Evolutionary conservation across 2,888 invertebrate genomes (phyloP), one percentile per base, ranked within the genome.

Genomic region (Drosophila parthenogenetica): DNA sequence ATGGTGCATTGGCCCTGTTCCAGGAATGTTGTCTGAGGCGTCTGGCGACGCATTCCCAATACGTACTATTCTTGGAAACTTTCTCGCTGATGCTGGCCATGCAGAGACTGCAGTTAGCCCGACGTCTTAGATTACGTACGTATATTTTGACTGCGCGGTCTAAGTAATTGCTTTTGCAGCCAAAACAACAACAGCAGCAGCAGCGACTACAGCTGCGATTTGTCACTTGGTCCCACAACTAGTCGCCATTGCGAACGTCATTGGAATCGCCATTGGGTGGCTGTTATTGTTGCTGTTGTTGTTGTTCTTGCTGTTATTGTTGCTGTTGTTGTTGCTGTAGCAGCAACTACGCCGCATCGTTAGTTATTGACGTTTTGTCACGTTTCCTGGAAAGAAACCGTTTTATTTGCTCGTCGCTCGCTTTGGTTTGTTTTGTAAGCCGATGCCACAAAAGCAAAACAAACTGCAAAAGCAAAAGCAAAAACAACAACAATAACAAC

Each of bases 311-410:
- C 7, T 8, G 14, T 22, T 25, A 62, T 46, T 69, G 66, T 55
- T 57, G 58, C 25, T 32, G 42, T 5, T 29, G 54, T 19, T 49
- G 49, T 37, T 4, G 25, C 16, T 49, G 25, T 16, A 45, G 74
- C 69, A 65, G 45, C 66, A 69, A 75, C 79, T 66, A 72, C 67
- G 51, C 62, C 54, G 70, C 62, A 51, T 60, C 55, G 59, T 58
- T 69, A 72, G 73, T 74, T 83, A 87, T 90, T 90, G 90, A 86
- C 90, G 90, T 90, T 90, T 90, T 82, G 90, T 90, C 90, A 90
- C 90, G 90, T 88, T 90, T 90, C 90, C 79, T 78, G 85, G 90
- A 90, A 84, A 79, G 59, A 84, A 90, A 88, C 82, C 81, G 89
- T 82, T 89, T 89, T 81, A 84, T 84, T 84, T 84, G 85, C 72